phyloP scores from a whole-genome alignment of 2,888 invertebrate genomes.

The Melangyna quadrimaculata region DNA sequence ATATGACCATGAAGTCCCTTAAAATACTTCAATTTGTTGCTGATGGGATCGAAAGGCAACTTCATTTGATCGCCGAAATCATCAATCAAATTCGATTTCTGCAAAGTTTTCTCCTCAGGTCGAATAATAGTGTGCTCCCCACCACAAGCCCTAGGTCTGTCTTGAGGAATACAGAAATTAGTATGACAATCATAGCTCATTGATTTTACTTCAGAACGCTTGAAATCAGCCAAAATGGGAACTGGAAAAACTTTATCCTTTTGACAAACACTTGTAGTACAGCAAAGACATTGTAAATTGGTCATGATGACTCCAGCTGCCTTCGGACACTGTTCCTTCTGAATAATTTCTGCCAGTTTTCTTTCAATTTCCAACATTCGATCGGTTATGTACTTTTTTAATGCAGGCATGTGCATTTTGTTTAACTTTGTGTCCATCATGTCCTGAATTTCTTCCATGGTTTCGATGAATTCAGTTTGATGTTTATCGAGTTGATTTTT shows the following conservation, averaged over 20 bases:
- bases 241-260: slow-evolving; percentile 19
- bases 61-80: slow-evolving; percentile 72
- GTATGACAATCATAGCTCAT: slow-evolving; percentile 15
- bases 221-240: slow-evolving; percentile 72
- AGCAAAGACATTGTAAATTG: slow-evolving; percentile 77
- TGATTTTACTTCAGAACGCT: slow-evolving; percentile 65
- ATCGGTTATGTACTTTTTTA: slow-evolving; percentile 77
- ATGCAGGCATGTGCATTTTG: slow-evolving; percentile 78
- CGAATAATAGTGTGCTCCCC: slow-evolving; percentile 69
- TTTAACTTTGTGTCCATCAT: slow-evolving; percentile 79
- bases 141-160: slow-evolving; percentile 71
- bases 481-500: slow-evolving; percentile 72
- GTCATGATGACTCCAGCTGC: slow-evolving; percentile 76
- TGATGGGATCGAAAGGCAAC: background rate
- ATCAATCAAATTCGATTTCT: slow-evolving; percentile 74
- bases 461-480: slow-evolving; percentile 74
- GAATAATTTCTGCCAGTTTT: slow-evolving; percentile 72
- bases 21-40: slow-evolving; percentile 17
- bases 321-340: slow-evolving; percentile 75
- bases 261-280: slow-evolving; percentile 74
- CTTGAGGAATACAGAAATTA: background rate
- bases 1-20: slow-evolving; percentile 63
- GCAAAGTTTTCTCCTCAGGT: slow-evolving; percentile 74
- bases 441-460: slow-evolving; percentile 80
- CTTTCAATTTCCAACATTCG: slow-evolving; percentile 74